Evolutionary conservation across 2,797 vertebrate genomes (phyloP).

Genomic region (Fistularia commersonii): DNA sequence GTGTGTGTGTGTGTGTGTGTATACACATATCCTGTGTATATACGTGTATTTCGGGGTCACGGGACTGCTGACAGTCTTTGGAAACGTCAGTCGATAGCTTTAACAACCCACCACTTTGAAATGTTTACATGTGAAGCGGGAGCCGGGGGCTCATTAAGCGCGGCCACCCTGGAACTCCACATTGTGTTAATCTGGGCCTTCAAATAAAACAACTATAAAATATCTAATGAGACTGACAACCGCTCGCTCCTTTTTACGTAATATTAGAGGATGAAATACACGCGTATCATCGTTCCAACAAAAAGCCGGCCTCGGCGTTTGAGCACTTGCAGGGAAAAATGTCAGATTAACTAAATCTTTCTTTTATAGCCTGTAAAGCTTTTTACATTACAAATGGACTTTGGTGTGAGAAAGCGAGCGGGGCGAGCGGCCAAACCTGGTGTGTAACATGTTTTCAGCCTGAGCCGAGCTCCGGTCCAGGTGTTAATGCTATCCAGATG

Average conservation of each 20-base stretch:
- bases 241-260: neutral
- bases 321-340: slow-evolving; percentile 35
- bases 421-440: slow-evolving; percentile 31
- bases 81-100: no score
- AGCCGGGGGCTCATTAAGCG: no score
- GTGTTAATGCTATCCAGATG: slow-evolving; percentile 69
- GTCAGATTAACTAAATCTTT: slow-evolving; percentile 52
- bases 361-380: slow-evolving; percentile 64
- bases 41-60: no score
- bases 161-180: no score
- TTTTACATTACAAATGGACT: slow-evolving; percentile 56
- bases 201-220: neutral
- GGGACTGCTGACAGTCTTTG: no score
- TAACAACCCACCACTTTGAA: no score
- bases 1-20: no score
- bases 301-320: slow-evolving; percentile 8
- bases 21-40: no score
- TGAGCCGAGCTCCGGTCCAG: slow-evolving; percentile 51
- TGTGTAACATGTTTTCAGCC: slow-evolving; percentile 54
- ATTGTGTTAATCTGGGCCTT: no score
- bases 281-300: neutral
- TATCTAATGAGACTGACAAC: neutral
- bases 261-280: slow-evolving; percentile 1
- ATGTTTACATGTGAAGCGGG: no score
- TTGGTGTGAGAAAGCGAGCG: slow-evolving; percentile 42